A percentile compares a stretch with the other conserved stretches of the same genome.
Conservation (phyloP, 2,888 invertebrate species). For the Arenicola marina region DNA sequence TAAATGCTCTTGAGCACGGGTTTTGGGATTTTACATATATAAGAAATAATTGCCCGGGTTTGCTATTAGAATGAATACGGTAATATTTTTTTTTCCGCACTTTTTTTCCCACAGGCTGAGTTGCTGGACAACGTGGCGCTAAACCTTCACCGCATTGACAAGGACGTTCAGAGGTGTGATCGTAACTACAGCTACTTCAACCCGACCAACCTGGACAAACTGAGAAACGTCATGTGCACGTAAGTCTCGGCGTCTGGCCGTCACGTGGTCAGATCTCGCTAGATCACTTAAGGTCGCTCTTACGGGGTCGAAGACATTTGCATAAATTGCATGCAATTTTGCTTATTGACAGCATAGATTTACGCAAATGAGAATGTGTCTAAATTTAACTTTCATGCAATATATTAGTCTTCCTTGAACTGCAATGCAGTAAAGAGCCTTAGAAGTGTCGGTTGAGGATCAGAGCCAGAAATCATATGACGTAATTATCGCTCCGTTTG, state of each 20-base stretch:
- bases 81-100: too few species aligned
- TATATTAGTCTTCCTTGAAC: too few species aligned
- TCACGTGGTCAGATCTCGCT: not conserved
- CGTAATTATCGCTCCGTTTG: too few species aligned
- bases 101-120: constrained; percentile 76
- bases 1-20: too few species aligned
- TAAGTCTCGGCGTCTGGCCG: constrained; percentile 62
- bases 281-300: not conserved
- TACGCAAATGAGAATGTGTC: not conserved
- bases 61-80: too few species aligned
- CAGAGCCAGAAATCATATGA: too few species aligned
- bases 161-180: constrained; percentile 94
- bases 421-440: too few species aligned
- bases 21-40: too few species aligned
- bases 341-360: not conserved
- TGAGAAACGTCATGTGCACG: constrained; percentile 96
- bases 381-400: not conserved
- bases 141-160: constrained; percentile 92
- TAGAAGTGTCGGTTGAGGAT: too few species aligned
- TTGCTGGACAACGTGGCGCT: constrained; percentile 74
- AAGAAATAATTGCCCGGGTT: too few species aligned
- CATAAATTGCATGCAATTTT: not conserved
- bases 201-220: constrained; percentile 83
- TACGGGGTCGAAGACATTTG: not conserved
- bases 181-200: constrained; percentile 92